Base-by-base conservation (phyloP, 37 sponge, comb jelly and placozoan species). In the Cliona cf. orientalis region DNA sequence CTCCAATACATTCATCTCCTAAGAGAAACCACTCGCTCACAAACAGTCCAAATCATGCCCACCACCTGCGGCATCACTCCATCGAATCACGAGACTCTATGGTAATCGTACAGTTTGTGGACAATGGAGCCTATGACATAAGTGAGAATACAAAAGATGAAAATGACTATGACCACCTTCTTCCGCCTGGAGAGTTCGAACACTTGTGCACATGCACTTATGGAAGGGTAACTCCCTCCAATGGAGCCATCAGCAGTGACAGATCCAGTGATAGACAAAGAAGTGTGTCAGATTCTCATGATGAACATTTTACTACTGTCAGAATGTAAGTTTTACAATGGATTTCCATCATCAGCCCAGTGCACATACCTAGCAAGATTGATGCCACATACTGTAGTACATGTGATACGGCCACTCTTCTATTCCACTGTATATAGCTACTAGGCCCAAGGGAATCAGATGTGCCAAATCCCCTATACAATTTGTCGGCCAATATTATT, bases 41-140 rank as follows among this genome's bases (percentile, higher is more conserved):
- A 33, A 23, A 6, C 17, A 49, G 17, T 17, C 55, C 32, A 32
- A 66, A 19, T 6, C 2, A 2, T 2, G 23, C 7, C 60, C 61
- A 75, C 42, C 36, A 74, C 12, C 25, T 4, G 38, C 9, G 45
- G 22, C 70, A 29, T 3, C 72, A 71, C 45, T 81, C 82, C 5
- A 14, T 31, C 3, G 71, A 36, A 33, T 23, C 67, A 1, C 65
- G 42, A 25, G 75, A 74, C 57, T 66, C 84, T n/a, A 66, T 84
- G 84, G 53, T 84, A 29, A 31, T 84, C 25, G 7, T 84, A 1
- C 66, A 84, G 58, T 61, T 69, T 46, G 58, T 66, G 32, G 84
- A 84, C 5, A 44, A 84, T 44, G 74, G 31, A 37, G 25, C 14
- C 7, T 19, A 17, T 25, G 34, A 65, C 46, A 3, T 78, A 28